Conservation (phyloP, 2,888 invertebrate genomes). For the Vesta saturnalis region DNA sequence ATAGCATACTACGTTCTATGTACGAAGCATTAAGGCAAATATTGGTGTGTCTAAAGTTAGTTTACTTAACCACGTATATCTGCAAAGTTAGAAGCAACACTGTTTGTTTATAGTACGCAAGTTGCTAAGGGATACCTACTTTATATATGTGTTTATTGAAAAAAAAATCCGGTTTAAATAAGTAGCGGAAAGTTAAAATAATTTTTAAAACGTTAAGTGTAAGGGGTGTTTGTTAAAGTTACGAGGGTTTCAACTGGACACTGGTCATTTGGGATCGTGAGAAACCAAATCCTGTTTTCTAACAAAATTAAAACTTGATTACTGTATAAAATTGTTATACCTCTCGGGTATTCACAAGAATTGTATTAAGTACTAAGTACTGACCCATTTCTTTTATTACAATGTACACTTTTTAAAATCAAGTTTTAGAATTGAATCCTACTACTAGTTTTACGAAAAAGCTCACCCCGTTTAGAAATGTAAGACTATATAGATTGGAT, state of each 20-base stretch:
- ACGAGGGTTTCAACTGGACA: constrained; percentile 25
- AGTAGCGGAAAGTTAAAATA: constrained; percentile 11
- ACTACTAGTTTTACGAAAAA: no score
- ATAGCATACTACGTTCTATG: constrained; percentile 55
- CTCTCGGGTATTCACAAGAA: no score
- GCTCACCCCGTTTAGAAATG: no score
- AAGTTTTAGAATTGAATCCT: no score
- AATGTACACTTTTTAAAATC: no score
- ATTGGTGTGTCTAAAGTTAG: constrained; percentile 60
- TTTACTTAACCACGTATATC: constrained; percentile 61
- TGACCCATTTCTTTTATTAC: no score
- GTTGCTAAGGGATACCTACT: constrained; percentile 27
- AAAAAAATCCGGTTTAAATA: constrained; percentile 23
- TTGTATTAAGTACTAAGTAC: no score
- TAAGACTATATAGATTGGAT: no score
- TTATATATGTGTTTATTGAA: neutral
- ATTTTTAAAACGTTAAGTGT: neutral
- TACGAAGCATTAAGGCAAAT: constrained; percentile 59
- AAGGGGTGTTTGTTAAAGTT: no score
- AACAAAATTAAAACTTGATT: no score
- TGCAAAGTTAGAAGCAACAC: constrained; percentile 56
- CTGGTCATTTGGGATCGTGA: constrained; percentile 23
- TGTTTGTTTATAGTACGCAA: constrained; percentile 54
- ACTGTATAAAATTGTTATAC: no score
- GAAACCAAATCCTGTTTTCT: constrained; percentile 13